Evolutionary conservation across 1,140 invertebrate genomes (phyloP).

Genomic region (Sarcophaga bullata): DNA sequence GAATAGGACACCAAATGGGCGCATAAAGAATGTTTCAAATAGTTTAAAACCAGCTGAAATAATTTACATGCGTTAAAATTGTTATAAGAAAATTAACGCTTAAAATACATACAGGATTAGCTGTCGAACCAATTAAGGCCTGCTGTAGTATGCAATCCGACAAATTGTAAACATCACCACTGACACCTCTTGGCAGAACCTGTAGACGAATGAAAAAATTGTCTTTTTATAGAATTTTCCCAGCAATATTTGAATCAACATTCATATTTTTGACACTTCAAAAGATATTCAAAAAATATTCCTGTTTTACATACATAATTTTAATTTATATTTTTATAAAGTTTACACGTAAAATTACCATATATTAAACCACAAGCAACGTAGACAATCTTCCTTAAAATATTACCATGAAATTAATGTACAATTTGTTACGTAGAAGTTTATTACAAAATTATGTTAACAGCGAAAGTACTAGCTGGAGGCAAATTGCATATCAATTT

Average conservation of each 20-base stretch:
- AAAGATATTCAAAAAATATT: background rate
- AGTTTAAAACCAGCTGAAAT: constrained; percentile 84
- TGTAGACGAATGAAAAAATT: constrained; percentile 50
- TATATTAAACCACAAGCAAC: background rate
- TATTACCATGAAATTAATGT: constrained; percentile 11
- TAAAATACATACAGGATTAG: constrained; percentile 71
- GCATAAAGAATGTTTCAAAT: constrained; percentile 90
- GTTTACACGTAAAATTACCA: background rate
- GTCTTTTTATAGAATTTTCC: background rate
- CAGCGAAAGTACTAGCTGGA: constrained; percentile 13
- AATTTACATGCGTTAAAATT: background rate
- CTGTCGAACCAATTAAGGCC: constrained; percentile 89
- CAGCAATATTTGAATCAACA: background rate
- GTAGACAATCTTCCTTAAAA: background rate
- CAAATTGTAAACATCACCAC: constrained; percentile 90
- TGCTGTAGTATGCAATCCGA: constrained; percentile 93
- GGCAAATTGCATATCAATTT: constrained; percentile 53
- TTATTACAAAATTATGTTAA: constrained; percentile 42
- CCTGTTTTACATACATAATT: background rate
- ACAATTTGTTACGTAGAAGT: background rate
- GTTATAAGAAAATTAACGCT: background rate
- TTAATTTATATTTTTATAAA: background rate
- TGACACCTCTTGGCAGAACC: constrained; percentile 84
- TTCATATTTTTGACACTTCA: constrained; percentile 8
- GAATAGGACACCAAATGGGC: constrained; percentile 91